phyloP scores from a whole-genome alignment of 1,140 invertebrate genomes.

The Harpegnathos saltator region DNA sequence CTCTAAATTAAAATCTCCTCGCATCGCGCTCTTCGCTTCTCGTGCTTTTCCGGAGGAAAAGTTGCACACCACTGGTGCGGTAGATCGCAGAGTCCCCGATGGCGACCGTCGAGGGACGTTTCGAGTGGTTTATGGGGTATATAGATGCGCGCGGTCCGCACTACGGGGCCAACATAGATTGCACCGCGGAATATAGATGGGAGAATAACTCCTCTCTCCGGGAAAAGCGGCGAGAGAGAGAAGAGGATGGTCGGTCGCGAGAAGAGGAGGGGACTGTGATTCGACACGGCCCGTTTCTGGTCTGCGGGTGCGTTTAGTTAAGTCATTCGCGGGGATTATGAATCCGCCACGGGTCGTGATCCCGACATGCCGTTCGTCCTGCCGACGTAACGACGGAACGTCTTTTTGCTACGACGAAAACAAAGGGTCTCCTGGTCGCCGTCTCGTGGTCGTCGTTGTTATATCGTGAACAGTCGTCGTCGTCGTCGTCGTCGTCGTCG shows the following conservation, averaged over 20 bases:
- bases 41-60: conserved; percentile 16
- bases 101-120: conserved; percentile 67
- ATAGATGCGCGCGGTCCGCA: conserved; percentile 63
- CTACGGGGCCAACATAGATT: conserved; percentile 67
- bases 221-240: conserved; percentile 49
- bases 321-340: conserved; percentile 80
- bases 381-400: conserved; percentile 17
- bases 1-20: neutral
- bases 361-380: conserved; percentile 30
- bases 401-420: conserved; percentile 52
- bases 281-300: conserved; percentile 77
- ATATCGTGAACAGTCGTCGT: neutral
- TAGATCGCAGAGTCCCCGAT: conserved; percentile 54
- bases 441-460: no score
- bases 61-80: conserved; percentile 50
- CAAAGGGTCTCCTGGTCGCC: conserved; percentile 40
- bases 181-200: conserved; percentile 76
- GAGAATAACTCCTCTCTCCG: conserved; percentile 71
- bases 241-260: conserved; percentile 32
- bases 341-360: conserved; percentile 76
- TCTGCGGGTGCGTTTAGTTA: conserved; percentile 79
- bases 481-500: neutral
- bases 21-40: neutral
- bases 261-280: conserved; percentile 63
- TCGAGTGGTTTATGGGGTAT: conserved; percentile 76